Percentiles rank a stretch among this genome's conserved stretches.
Conservation (phyloP, 1,140 invertebrate species). For the Bathynomus jamesi region DNA sequence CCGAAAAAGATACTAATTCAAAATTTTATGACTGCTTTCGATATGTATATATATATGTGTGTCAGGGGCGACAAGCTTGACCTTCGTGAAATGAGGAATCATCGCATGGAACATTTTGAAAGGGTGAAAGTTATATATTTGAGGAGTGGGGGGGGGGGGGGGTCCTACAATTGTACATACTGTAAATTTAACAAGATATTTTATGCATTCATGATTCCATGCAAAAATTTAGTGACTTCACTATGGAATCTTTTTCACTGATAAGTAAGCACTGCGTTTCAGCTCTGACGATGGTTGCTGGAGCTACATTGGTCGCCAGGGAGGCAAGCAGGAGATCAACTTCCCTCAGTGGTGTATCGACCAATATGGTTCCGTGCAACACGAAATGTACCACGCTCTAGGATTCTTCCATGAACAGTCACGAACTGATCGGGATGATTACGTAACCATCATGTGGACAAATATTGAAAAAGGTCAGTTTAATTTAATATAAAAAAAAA, state of each 20-base stretch:
- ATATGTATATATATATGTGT: no score
- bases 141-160: no score
- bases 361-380: conserved; percentile 57
- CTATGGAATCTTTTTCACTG: not conserved
- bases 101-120: no score
- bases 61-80: no score
- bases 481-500: not conserved
- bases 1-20: no score
- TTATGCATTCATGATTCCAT: no score
- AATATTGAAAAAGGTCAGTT: conserved; percentile 38
- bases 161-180: no score
- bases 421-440: conserved; percentile 44
- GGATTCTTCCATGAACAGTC: conserved; percentile 47
- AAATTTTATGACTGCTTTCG: no score
- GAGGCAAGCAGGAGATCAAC: conserved; percentile 40
- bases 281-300: conserved; percentile 40
- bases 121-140: no score
- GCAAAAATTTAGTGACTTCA: no score
- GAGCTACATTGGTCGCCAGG: conserved; percentile 40
- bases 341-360: conserved; percentile 45
- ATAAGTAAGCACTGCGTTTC: not conserved
- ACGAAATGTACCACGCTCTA: conserved; percentile 57
- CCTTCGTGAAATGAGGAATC: no score
- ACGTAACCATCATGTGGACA: conserved; percentile 41
- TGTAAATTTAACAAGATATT: no score